These are phyloP conservation scores for Phyllotis vaccarum DNA, from an alignment of 2,797 vertebrate genomes.

Conservation along the genomic window DNA sequence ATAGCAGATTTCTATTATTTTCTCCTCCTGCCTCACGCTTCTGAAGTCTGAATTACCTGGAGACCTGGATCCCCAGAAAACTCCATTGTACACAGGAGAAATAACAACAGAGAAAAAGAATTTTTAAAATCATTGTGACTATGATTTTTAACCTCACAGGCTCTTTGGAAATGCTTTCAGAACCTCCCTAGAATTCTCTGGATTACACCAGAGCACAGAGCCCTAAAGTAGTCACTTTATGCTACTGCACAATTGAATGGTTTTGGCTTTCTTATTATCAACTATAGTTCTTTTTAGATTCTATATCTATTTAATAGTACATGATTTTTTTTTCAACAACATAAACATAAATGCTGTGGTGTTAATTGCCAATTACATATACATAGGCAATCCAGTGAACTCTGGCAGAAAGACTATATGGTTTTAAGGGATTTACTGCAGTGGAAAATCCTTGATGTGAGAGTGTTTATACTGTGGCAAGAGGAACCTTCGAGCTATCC, in stretches of 20 bases:
- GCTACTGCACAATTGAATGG: background rate
- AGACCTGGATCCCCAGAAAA: background rate
- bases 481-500: background rate
- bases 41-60: background rate
- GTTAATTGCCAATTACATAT: background rate
- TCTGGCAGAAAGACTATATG: background rate
- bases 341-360: constrained; percentile 23
- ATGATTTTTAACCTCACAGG: background rate
- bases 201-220: background rate
- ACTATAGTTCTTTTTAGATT: background rate
- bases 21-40: background rate
- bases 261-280: constrained; percentile 19
- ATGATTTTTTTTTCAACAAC: constrained; percentile 39
- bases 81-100: background rate
- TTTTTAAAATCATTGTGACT: background rate
- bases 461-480: background rate
- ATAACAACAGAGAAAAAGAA: background rate
- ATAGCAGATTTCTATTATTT: background rate
- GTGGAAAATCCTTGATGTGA: background rate
- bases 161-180: background rate
- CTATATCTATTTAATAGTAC: background rate
- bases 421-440: background rate
- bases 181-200: background rate
- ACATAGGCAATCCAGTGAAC: background rate
- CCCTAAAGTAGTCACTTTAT: background rate